Base-by-base conservation (phyloP, 2,797 vertebrate species). In the Coracias cyanogaster region DNA sequence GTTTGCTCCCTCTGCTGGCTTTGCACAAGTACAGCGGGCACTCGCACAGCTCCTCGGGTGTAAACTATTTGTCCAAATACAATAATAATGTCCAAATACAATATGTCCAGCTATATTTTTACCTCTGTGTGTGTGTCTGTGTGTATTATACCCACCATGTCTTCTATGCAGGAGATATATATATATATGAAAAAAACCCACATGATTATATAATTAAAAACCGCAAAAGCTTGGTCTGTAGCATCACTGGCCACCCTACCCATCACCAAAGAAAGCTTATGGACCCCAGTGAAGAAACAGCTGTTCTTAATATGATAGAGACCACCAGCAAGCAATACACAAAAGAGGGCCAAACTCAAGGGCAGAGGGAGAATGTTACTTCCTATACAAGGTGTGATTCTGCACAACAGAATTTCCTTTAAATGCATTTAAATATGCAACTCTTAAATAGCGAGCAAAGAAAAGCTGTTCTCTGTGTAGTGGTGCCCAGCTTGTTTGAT, bases 1-100 rank as follows among this genome's bases (percentile, higher is more conserved):
- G 28, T 70, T 52, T 65, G 67, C 87, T 86, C 82, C 96, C 96
- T 94, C 97, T 96, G 62, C 95, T 94, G 96, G 86, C 45, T 31
- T 15, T 8, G 25, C 52, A 15, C 20, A 21, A 65, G 7, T 33
- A 48, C 60, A 86, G 64, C 46, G 0, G 10, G 18, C 49, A 94
- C 18, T 18, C 57, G 82, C 66, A 28, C 52, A 7, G 2, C 2
- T 35, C 20, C 21, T 10, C 29, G 1, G 12, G 5, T 10, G 37
- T 24, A 26, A 61, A 51, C 2, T 5, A 35, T 0, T 66, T 33
- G 31, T 21, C 15, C 45, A 26, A 67, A 22, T 25, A 29, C 7
- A 55, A 8, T 43, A 43, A 37, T 37, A 43, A 43, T 43, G 41
- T 43, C 15, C 41, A 43, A 13, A 43, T 43, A 43, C 41, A 43